Evolutionary conservation across 2,797 vertebrate species (phyloP), one percentile per base, ranked within the genome.

Genomic region (Fundulus diaphanus): DNA sequence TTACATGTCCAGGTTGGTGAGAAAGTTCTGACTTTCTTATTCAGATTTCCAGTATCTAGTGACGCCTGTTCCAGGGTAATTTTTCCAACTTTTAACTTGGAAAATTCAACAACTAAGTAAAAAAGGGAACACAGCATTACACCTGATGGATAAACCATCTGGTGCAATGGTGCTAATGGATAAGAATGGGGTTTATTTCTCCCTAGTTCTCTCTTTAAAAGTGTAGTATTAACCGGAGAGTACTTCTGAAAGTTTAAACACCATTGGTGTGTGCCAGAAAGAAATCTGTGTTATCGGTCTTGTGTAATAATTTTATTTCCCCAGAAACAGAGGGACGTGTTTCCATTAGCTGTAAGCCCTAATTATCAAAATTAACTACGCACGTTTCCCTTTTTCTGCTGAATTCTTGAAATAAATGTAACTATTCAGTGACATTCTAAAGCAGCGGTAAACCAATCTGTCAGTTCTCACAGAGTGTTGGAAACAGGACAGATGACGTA

Each of bases 401-500:
- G 0, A 42, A 15, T n/a, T 40, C 2, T 3, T 40, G 33, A 24
- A 65, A 42, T 13, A n/a, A 42, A 42, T 24, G 11, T n/a, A 63
- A 31, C 20, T 11, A 63, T 40, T 40, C 20, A 61, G 18, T 61
- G 18, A 22, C 6, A 12, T 40, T 40, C 20, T 22, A 40, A 65
- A 20, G 33, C 35, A 40, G 22, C 20, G 13, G 61, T 65, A n/a
- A 65, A 40, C 33, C 18, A 35, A 46, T 4, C 20, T 40, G 8
- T 61, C 3, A 56, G 2, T 63, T 52, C 6, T 16, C 16, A 48
- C 12, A 5, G 1, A 63, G 11, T 3, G 72, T 42, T 54, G 1
- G 46, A 70, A 56, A 33, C 35, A 57, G 57, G 1, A 40, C 35
- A 35, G 20, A 33, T 9, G 15, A 74, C 2, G 31, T 40, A 95